A percentile compares a stretch with the other conserved stretches of the same genome.
These are phyloP conservation scores for Manis crassicaudata DNA, from an alignment of 2,797 vertebrate genomes.

Conservation along the genomic window DNA sequence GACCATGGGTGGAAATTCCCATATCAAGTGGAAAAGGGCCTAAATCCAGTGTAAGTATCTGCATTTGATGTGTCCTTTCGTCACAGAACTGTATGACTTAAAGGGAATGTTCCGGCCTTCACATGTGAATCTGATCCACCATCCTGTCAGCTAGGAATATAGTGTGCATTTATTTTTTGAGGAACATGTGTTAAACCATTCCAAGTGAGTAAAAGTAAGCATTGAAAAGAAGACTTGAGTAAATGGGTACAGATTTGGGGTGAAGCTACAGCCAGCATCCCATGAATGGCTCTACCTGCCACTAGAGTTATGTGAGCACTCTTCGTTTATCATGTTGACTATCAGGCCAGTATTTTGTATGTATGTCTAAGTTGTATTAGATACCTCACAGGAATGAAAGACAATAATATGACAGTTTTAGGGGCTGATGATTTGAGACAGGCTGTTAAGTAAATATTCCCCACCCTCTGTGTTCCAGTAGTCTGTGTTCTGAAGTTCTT, in stretches of 20 bases:
- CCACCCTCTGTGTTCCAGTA: background rate
- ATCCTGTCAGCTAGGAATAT: background rate
- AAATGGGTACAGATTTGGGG: background rate
- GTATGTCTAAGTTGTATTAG: background rate
- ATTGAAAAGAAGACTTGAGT: background rate
- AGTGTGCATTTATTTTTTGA: background rate
- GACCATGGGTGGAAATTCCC: background rate
- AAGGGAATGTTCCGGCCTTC: background rate
- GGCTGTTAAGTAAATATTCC: background rate
- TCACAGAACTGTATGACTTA: background rate
- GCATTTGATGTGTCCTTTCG: background rate
- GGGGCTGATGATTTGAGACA: background rate
- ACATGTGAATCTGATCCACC: background rate
- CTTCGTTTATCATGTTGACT: background rate
- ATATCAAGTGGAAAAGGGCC: background rate
- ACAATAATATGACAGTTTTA: background rate
- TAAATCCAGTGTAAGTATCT: background rate
- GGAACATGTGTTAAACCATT: background rate
- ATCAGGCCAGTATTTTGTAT: background rate
- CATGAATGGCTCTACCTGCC: background rate
- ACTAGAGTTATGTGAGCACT: background rate
- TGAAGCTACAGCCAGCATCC: background rate
- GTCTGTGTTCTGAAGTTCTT: background rate
- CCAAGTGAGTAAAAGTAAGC: background rate
- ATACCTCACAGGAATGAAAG: background rate